A percentile compares a stretch with the other conserved stretches of the same genome.
Evolutionary conservation across 2,888 invertebrate species (phyloP).

Genomic region (Chrysolina americana): DNA sequence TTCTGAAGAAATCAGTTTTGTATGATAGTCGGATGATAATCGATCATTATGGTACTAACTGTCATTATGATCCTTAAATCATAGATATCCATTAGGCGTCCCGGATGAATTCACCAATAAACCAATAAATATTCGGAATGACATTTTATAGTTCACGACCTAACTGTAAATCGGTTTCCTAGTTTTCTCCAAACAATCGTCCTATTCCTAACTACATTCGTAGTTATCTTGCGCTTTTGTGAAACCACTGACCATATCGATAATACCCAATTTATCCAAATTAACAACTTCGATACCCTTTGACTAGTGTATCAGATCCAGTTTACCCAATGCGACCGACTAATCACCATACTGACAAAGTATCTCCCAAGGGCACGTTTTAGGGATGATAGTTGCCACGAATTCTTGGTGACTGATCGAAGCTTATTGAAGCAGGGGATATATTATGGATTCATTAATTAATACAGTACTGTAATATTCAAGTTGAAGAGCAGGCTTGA

Average conservation of each 20-base stretch:
- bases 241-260: slow-evolving; percentile 6
- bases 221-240: background rate
- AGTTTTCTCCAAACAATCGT: no score
- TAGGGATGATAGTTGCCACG: background rate
- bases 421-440: background rate
- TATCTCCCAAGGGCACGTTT: background rate
- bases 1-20: no score
- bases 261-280: slow-evolving; percentile 14
- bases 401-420: background rate
- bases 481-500: no score
- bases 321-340: background rate
- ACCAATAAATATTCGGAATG: no score
- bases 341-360: background rate
- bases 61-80: no score
- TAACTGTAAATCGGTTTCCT: no score
- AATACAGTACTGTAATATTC: no score
- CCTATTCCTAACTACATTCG: background rate
- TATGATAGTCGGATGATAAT: no score
- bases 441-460: background rate
- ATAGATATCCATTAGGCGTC: no score
- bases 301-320: slow-evolving; percentile 2
- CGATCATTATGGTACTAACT: no score
- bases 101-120: no score
- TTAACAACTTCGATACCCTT: background rate
- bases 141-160: no score